Conservation (phyloP, 2,797 vertebrate genomes). For the Psittacula echo region DNA sequence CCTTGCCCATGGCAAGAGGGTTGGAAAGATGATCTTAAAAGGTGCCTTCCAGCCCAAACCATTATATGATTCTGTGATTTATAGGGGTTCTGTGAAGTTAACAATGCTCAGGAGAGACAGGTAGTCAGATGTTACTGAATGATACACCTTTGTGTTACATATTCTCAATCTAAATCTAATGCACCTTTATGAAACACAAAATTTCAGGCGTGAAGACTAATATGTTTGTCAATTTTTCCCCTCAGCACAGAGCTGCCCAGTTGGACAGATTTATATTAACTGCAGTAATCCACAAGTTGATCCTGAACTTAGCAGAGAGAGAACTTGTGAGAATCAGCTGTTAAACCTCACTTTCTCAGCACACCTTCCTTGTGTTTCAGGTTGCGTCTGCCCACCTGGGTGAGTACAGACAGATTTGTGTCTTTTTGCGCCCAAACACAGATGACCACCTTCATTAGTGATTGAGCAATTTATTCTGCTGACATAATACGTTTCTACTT, state of each 20-base stretch:
- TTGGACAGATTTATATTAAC: constrained; percentile 88
- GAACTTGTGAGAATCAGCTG: constrained; percentile 92
- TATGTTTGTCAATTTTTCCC: not conserved
- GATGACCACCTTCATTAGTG: not conserved
- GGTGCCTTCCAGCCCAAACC: not conserved
- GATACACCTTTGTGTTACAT: not conserved
- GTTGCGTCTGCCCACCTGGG: constrained; percentile 91
- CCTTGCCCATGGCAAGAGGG: not conserved
- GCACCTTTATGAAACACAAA: not conserved
- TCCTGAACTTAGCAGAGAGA: constrained; percentile 80
- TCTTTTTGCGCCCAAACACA: not conserved
- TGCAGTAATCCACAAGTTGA: constrained; percentile 80
- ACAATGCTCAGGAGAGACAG: not conserved
- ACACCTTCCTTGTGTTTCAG: constrained; percentile 88
- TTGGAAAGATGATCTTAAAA: not conserved
- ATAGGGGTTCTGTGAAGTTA: not conserved
- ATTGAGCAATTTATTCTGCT: not conserved
- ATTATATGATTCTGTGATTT: not conserved
- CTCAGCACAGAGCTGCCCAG: constrained; percentile 84
- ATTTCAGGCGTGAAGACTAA: not conserved
- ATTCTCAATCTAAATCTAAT: not conserved
- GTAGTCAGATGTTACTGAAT: not conserved
- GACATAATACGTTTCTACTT: not conserved
- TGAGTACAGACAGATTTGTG: constrained; percentile 66
- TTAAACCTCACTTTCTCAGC: constrained; percentile 89